phyloP scores from a whole-genome alignment of 2,888 invertebrate species.

The Heliconius hortense region DNA sequence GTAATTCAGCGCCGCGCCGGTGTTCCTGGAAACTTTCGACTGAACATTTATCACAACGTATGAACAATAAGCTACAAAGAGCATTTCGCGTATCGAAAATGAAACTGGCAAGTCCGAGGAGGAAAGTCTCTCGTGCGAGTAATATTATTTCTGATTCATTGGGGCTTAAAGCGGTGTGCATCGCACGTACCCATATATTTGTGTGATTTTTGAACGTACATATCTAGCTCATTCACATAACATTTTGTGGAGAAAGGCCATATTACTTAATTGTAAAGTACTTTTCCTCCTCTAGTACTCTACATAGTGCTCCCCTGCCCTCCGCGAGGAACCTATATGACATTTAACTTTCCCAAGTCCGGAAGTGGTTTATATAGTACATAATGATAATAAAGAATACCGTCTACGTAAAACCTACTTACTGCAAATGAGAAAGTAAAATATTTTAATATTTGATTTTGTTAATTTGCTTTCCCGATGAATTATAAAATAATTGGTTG shows the following conservation, averaged over 20 bases:
- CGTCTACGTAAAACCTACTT: background rate
- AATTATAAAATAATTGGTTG: background rate
- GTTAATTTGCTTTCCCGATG: background rate
- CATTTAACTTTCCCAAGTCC: no score
- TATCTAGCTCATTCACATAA: background rate
- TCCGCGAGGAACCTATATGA: no score
- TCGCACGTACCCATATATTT: background rate
- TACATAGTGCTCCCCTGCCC: no score
- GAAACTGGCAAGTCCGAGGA: background rate
- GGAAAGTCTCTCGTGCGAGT: slow-evolving; percentile 6
- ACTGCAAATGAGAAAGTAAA: background rate
- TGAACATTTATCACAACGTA: background rate
- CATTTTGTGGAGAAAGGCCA: background rate
- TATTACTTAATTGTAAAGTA: no score
- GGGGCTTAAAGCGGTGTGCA: background rate
- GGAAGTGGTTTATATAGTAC: no score
- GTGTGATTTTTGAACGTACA: no score
- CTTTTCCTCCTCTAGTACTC: no score
- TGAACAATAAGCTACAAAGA: background rate
- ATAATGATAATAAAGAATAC: no score
- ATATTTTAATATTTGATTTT: background rate
- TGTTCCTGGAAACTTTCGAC: background rate
- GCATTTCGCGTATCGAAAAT: background rate
- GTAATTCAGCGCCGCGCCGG: background rate
- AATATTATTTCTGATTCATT: background rate